Base-by-base conservation (phyloP, 64 coral and sea anemone species). In the Cladopsammia gracilis region DNA sequence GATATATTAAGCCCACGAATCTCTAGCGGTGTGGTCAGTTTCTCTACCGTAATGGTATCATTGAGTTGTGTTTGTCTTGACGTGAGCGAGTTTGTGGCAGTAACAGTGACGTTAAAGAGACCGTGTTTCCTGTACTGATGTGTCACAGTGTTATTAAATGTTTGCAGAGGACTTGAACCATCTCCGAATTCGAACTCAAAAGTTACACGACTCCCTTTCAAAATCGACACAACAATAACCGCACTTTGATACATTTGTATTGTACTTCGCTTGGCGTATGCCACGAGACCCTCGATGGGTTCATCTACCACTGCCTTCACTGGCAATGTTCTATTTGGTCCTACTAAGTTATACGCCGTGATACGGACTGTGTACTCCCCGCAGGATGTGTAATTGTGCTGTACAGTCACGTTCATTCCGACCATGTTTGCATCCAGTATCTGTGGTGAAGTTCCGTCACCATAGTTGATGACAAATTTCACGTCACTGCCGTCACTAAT, bases 401-500 rank as follows among this genome's bases (percentile, higher is more conserved):
- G 71, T 57, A 79, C 13, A 47, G 25, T n/a, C 9, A 96, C 44
- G 52, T 71, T 65, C 64, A 49, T 25, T 22, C 83, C 94, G 9
- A 52, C 67, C 12, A 62, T 34, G 19, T 42, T 62, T 5, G 62
- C 62, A 15, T 48, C 51, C 18, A 81, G 26, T 45, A 58, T 42
- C 43, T 58, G 62, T 1, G 23, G 64, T 6, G 62, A n/a, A 18
- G 62, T 87, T 46, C 67, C 73, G 34, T 97, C 88, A 87, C 81
- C 81, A 66, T 79, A 97, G 57, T 94, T 13, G 6, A 97, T 25
- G 46, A 74, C 25, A 82, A 58, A 94, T 10, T 62, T 91, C 1
- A 97, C 92, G 34, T 90, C 82, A 88, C 91, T 97, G 66, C 95
- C 95, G 16, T 78, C 79, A 10, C 64, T 64, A 53, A 97, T 90